Evolutionary conservation across 2,113 vertebrate species (phyloP), one percentile per base, ranked within the genome.

Genomic region (Toxostoma redivivum): DNA sequence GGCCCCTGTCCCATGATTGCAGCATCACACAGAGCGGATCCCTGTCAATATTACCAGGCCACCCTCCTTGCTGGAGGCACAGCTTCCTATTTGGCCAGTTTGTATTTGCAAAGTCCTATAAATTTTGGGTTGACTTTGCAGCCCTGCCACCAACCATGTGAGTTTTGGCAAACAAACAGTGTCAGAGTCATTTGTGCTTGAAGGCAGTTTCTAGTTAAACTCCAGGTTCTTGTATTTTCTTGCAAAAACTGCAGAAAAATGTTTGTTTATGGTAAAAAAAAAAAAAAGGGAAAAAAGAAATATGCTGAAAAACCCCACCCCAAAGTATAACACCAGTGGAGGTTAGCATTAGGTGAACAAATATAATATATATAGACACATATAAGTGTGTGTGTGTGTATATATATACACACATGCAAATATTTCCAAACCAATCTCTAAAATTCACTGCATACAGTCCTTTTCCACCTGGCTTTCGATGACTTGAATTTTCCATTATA

Each of bases 81-180:
- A 84, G 77, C 56, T 96, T 96, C 94, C 86, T 94, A 91, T 87
- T 94, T 95, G 93, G 77, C 83, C 48, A 90, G 85, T 74, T 90
- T 70, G 21, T 94, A 94, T 93, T 95, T 94, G 72, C 86, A 44
- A 93, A 96, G 72, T 93, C 88, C 88, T 93, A 88, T 95, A 94
- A 97, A 97, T 93, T 94, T 45, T 71, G 72, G 67, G 79, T 92
- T 97, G 47, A n/a, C 69, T 94, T 86, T 93, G 82, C 88, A 90
- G 80, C 23, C 30, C 72, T 81, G 82, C 79, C 96, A 94, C 82
- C 72, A 77, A 42, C 79, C 83, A 71, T 96, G 93, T 96, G 95
- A 96, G 87, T 96, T 96, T 96, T 96, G 96, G 95, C 95, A 93
- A 93, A 96, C 66, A 87, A 92, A 93, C 80, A 96, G 56, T 72